phyloP scores from a whole-genome alignment of 2,113 vertebrate genomes.

The Callopanchax toddi region DNA sequence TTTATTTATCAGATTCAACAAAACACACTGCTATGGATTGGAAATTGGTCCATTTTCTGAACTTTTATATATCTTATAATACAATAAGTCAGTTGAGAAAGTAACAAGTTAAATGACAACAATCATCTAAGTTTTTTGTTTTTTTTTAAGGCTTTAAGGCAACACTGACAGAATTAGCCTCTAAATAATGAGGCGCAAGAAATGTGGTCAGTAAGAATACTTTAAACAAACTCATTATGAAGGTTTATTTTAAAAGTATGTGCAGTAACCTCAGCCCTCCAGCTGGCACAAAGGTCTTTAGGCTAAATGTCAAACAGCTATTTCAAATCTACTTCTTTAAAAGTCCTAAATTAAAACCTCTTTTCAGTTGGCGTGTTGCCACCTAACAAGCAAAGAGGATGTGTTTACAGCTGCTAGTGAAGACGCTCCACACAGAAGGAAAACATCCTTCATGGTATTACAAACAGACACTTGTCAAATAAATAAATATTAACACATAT shows the following conservation, averaged over 20 bases:
- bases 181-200: conserved; percentile 9
- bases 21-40: no score
- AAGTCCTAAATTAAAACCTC: background rate
- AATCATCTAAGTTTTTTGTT: no score
- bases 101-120: no score
- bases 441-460: background rate
- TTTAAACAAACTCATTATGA: background rate
- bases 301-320: conserved; percentile 13
- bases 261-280: conserved; percentile 1
- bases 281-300: background rate
- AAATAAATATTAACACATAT: no score
- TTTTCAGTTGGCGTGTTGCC: background rate
- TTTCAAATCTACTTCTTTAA: conserved; percentile 13
- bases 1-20: no score
- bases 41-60: no score
- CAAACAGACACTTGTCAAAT: no score
- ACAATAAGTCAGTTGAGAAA: no score
- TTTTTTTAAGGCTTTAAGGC: no score
- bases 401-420: background rate
- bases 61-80: no score
- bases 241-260: background rate
- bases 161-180: no score
- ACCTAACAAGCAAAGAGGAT: background rate
- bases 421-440: background rate
- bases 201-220: conserved; percentile 3